These are phyloP conservation scores for Mobula hypostoma DNA, from an alignment of 2,113 vertebrate species.

Conservation along the genomic window DNA sequence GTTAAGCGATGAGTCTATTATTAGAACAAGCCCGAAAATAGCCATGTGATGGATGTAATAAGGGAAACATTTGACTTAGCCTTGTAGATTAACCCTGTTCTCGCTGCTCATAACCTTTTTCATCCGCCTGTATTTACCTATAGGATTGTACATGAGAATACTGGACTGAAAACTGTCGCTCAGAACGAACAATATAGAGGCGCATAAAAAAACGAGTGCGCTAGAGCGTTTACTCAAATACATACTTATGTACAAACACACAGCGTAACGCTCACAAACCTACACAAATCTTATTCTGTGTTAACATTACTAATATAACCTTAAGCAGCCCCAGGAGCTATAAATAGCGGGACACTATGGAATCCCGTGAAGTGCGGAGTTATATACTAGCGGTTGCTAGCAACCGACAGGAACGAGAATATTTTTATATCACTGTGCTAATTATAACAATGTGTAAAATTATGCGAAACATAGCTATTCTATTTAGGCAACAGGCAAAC, in stretches of 20 bases:
- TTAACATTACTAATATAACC: background rate
- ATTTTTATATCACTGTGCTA: slow-evolving; percentile 23
- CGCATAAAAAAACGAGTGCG: background rate
- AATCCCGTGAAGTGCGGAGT: background rate
- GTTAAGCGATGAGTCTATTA: background rate
- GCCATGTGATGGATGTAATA: background rate
- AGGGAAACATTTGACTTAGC: background rate
- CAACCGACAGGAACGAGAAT: background rate
- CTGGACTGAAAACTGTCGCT: too few relatives aligned
- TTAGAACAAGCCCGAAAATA: background rate
- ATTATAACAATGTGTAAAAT: slow-evolving; percentile 30
- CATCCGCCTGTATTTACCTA: background rate
- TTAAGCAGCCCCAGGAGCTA: background rate
- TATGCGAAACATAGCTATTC: background rate
- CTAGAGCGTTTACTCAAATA: background rate
- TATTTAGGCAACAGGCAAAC: background rate
- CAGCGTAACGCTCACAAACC: background rate
- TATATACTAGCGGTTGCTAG: background rate
- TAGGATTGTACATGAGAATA: background rate
- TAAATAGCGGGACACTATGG: background rate
- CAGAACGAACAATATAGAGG: background rate
- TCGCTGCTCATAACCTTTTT: background rate
- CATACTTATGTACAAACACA: background rate
- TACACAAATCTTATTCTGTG: background rate
- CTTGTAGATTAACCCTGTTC: slow-evolving; percentile 15